Conservation (phyloP, 1,140 invertebrate genomes). For the Vollenhovia emeryi region DNA sequence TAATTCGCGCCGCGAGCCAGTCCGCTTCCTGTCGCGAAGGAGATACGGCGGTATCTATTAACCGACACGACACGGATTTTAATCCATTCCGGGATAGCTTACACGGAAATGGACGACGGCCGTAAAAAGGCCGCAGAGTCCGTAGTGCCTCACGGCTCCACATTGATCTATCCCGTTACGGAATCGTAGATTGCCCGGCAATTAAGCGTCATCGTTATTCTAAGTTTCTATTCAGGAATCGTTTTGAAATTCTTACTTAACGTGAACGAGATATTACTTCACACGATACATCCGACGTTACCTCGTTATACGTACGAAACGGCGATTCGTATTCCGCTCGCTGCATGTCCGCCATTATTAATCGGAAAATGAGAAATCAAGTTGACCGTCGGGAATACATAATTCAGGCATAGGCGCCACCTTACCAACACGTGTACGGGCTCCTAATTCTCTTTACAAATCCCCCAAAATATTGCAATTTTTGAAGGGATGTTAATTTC, state of each 20-base stretch:
- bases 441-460: background rate
- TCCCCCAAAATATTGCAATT: background rate
- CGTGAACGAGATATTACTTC: constrained; percentile 6
- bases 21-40: background rate
- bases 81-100: background rate
- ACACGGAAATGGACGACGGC: constrained; percentile 4
- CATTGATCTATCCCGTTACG: constrained; percentile 10
- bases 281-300: background rate
- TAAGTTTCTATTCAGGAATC: background rate
- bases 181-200: background rate
- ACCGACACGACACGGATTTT: constrained; percentile 2
- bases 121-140: background rate
- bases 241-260: constrained; percentile 38
- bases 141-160: background rate
- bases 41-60: constrained; percentile 16
- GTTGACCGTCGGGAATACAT: constrained; percentile 16
- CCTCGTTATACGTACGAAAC: constrained; percentile 4
- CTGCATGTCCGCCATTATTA: background rate
- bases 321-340: constrained; percentile 10
- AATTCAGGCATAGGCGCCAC: constrained; percentile 20
- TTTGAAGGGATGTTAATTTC: background rate
- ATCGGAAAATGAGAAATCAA: constrained; percentile 39
- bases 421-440: background rate
- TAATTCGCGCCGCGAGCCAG: constrained; percentile 5
- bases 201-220: constrained; percentile 14